Percentiles rank a stretch among this genome's conserved stretches.
These are phyloP conservation scores for Andrena praecox DNA, from an alignment of 2,888 invertebrate species.

Conservation along the genomic window DNA sequence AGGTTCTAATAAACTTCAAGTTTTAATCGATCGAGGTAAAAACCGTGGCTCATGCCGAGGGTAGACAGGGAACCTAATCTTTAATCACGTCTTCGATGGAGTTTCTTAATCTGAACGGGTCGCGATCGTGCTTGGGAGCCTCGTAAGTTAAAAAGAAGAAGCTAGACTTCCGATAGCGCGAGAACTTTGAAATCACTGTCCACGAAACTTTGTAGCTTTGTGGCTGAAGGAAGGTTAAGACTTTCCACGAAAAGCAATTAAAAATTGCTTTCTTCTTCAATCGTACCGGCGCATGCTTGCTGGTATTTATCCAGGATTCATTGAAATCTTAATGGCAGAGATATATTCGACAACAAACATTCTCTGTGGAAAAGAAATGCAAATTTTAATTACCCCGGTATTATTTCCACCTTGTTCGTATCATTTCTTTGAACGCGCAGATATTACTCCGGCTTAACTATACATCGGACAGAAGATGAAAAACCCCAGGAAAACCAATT, in stretches of 20 bases:
- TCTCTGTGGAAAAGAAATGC: neutral
- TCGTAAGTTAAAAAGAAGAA: slow-evolving; percentile 62
- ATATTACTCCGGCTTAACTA: too few relatives aligned
- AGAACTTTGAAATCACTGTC: slow-evolving; percentile 58
- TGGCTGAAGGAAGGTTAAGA: slow-evolving; percentile 12
- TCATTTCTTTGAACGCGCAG: too few relatives aligned
- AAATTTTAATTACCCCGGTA: neutral
- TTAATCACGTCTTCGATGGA: slow-evolving; percentile 70
- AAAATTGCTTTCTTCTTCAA: slow-evolving; percentile 55
- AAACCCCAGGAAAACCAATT: too few relatives aligned
- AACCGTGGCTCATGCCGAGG: slow-evolving; percentile 39
- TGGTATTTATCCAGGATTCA: slow-evolving; percentile 1
- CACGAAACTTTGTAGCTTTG: slow-evolving; percentile 50
- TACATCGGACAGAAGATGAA: too few relatives aligned
- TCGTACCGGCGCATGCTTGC: slow-evolving; percentile 6
- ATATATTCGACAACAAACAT: neutral
- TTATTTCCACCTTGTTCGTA: neutral
- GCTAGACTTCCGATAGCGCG: slow-evolving; percentile 51
- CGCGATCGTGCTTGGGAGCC: slow-evolving; percentile 61
- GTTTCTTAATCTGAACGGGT: slow-evolving; percentile 68
- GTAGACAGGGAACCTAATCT: slow-evolving; percentile 65
- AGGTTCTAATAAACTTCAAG: slow-evolving; percentile 66
- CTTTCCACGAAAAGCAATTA: slow-evolving; percentile 63
- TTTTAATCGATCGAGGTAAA: slow-evolving; percentile 66
- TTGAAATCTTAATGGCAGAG: neutral